phyloP scores from a whole-genome alignment of 2,888 invertebrate genomes.

The Antitype chi region DNA sequence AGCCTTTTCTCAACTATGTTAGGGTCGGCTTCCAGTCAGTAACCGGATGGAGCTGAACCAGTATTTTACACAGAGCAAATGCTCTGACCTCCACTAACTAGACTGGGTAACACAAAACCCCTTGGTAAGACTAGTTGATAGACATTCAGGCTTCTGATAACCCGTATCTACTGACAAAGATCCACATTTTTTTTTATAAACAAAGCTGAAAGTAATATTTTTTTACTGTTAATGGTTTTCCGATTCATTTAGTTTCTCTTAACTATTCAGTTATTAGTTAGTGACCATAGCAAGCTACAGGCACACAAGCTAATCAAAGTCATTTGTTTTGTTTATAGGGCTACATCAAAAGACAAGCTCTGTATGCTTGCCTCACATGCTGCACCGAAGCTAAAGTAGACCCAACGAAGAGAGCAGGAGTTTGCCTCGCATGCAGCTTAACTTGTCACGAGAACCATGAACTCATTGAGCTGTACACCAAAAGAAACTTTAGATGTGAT shows the following conservation, averaged over 20 bases:
- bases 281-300: background rate
- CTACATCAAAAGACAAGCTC: constrained; percentile 97
- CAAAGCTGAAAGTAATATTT: background rate
- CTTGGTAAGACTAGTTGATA: too few species aligned
- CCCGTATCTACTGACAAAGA: too few species aligned
- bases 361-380: constrained; percentile 98
- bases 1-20: too few species aligned
- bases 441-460: constrained; percentile 99
- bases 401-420: constrained; percentile 92
- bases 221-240: background rate
- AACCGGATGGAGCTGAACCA: too few species aligned
- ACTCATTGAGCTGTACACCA: constrained; percentile 98
- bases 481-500: constrained; percentile 98
- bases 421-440: constrained; percentile 98
- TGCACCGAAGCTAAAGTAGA: constrained; percentile 92
- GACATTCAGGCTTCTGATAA: too few species aligned
- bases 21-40: too few species aligned
- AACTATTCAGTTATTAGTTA: background rate
- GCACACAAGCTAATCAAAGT: background rate
- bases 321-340: constrained; percentile 91
- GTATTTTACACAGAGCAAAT: too few species aligned
- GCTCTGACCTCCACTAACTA: too few species aligned
- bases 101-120: too few species aligned
- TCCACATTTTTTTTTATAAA: background rate
- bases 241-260: background rate